Evolutionary conservation across 2,888 invertebrate genomes (phyloP).

Genomic region (Meta bourneti): DNA sequence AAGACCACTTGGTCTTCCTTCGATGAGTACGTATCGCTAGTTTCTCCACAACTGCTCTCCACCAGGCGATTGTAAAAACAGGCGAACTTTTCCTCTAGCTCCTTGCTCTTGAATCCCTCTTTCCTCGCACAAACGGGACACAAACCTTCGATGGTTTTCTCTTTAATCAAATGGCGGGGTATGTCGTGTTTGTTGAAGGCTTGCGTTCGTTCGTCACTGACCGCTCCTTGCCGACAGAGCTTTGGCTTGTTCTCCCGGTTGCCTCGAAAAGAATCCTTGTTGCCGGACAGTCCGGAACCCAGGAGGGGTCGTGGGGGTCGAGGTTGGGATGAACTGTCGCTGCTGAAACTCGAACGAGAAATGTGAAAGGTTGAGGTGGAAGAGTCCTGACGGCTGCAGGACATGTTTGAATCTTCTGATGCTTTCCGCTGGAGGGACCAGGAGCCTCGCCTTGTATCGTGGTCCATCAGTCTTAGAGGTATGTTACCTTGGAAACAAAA

Average conservation of each 20-base stretch:
- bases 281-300: slow-evolving; percentile 32
- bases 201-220: slow-evolving; percentile 49
- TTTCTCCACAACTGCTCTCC: slow-evolving; percentile 77
- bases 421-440: slow-evolving; percentile 88
- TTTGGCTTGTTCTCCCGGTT: slow-evolving; percentile 66
- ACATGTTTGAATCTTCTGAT: slow-evolving; percentile 94
- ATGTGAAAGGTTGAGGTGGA: slow-evolving; percentile 93
- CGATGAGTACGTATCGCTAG: slow-evolving; percentile 74
- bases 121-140: slow-evolving; percentile 77
- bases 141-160: slow-evolving; percentile 54
- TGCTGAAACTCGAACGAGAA: slow-evolving; percentile 82
- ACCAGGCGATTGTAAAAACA: slow-evolving; percentile 77
- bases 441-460: slow-evolving; percentile 62
- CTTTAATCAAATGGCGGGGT: slow-evolving; percentile 45
- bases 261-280: slow-evolving; percentile 48
- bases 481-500: slow-evolving; percentile 62
- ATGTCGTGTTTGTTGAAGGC: slow-evolving; percentile 28
- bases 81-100: slow-evolving; percentile 76
- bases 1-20: slow-evolving; percentile 76
- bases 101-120: slow-evolving; percentile 72
- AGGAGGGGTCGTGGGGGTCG: slow-evolving; percentile 45
- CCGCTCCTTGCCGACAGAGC: slow-evolving; percentile 63
- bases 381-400: slow-evolving; percentile 93
- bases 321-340: slow-evolving; percentile 69
- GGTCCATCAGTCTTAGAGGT: slow-evolving; percentile 66